Base-by-base conservation (phyloP, 2,797 vertebrate species). In the Sebastes itinus region DNA sequence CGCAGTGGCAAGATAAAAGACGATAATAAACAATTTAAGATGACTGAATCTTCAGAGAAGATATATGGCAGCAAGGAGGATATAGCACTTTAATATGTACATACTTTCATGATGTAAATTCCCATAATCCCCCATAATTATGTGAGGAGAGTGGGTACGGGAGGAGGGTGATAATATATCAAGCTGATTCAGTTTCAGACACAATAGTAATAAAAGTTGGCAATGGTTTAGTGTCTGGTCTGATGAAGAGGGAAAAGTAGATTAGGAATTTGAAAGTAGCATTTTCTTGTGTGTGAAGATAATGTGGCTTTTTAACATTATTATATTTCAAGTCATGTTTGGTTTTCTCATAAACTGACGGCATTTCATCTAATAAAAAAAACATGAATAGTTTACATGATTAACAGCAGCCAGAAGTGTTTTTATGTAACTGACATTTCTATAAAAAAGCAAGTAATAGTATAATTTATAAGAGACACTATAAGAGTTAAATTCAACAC, bases 1-100 rank as follows among this genome's bases (percentile, higher is more conserved):
- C 66, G 75, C 49, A 32, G 67, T 49, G 22, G 22, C 32, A 49
- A 74, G 60, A 27, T 72, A 46, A 74, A 68, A 82, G 58, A 80
- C 38, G 75, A 68, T 67, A 25, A 70, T 65, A 74, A 86, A 78
- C 71, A 55, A 65, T 82, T 82, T 23, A 86, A 71, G 28, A 82
- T 72, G 69, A 66, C 11, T 46, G 81, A 84, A 49, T 49, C 23
- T 14, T 72, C 22, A 28, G 63, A 80, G 60, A 79, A 58, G 5
- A 75, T 76, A 25, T 23, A 71, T 13, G 6, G 25, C 23, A 55
- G 49, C 6, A 10, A 74, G 42, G 67, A 28, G 52, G 55, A 83
- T 30, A 58, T 3, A 60, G 16, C 46, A 28, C n/a, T 75, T 68
- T 59, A 71, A 78, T 84, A 74, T 81, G 42, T 23, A 64, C 61